These are phyloP conservation scores for Narcine bancroftii DNA, from an alignment of 2,113 vertebrate species.

Conservation along the genomic window DNA sequence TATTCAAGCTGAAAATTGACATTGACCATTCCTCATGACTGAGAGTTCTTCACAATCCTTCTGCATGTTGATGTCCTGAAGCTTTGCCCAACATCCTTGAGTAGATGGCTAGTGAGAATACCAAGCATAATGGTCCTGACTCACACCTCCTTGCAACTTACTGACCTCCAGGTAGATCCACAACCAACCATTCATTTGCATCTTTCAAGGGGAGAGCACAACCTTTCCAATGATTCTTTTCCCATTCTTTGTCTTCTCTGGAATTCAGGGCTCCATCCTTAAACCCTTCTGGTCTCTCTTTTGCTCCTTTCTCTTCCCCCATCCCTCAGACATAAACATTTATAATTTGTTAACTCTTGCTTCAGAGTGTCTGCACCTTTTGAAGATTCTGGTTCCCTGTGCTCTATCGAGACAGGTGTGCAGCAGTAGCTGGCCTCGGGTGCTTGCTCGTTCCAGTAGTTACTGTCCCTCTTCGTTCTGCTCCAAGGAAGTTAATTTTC, in stretches of 20 bases:
- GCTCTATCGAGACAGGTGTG: neutral
- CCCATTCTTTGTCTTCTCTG: neutral
- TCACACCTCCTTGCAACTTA: neutral
- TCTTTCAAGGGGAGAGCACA: neutral
- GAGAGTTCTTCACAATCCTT: too few species aligned
- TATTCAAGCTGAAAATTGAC: too few species aligned
- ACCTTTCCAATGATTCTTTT: neutral
- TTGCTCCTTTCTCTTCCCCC: neutral
- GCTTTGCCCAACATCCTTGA: too few species aligned
- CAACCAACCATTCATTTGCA: neutral
- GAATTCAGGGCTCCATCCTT: neutral
- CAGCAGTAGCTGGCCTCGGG: neutral
- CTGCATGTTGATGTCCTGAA: too few species aligned
- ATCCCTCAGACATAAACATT: neutral
- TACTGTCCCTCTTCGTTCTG: neutral
- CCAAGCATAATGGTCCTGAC: neutral
- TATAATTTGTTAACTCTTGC: neutral
- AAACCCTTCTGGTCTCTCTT: neutral
- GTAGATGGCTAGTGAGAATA: too few species aligned
- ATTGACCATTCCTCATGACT: too few species aligned
- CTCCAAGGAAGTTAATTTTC: neutral
- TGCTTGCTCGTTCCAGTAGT: neutral
- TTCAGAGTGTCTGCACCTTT: too few species aligned
- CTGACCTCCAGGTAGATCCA: neutral
- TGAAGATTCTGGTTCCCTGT: neutral